phyloP scores from a whole-genome alignment of 2,888 invertebrate genomes.

The Zaprionus obscuricornis region DNA sequence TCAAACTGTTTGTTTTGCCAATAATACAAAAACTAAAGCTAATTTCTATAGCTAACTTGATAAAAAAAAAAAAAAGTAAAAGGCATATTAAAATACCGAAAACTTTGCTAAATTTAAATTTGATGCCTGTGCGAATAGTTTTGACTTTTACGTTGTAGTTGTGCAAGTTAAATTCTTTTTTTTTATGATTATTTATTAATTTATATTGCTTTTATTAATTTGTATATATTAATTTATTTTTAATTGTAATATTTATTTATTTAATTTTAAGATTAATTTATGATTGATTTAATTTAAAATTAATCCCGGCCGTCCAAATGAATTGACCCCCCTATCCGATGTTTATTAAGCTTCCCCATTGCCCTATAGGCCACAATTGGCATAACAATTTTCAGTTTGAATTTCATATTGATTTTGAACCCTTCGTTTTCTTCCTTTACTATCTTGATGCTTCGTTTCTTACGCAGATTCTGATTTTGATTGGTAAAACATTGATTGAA shows the following conservation, averaged over 20 bases:
- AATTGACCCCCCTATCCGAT: slow-evolving; percentile 23
- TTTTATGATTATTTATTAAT: too few relatives aligned
- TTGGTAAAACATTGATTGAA: too few relatives aligned
- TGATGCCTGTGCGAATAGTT: slow-evolving; percentile 58
- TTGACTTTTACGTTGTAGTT: slow-evolving; percentile 60
- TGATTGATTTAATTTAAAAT: background rate
- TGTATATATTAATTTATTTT: slow-evolving; percentile 1
- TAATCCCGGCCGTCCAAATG: slow-evolving; percentile 33
- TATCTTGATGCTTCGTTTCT: too few relatives aligned
- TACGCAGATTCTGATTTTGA: too few relatives aligned
- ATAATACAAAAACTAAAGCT: slow-evolving; percentile 13
- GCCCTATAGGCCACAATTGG: slow-evolving; percentile 8
- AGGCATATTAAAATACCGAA: slow-evolving; percentile 15
- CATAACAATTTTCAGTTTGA: background rate
- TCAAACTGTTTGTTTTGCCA: slow-evolving; percentile 40
- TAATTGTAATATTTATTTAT: slow-evolving; percentile 5
- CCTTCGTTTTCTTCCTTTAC: too few relatives aligned
- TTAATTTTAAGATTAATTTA: background rate
- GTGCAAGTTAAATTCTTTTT: slow-evolving; percentile 63
- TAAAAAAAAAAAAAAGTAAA: background rate
- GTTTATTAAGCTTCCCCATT: slow-evolving; percentile 7
- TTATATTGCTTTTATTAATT: slow-evolving; percentile 35
- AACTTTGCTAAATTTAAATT: slow-evolving; percentile 35
- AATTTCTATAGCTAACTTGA: slow-evolving; percentile 30
- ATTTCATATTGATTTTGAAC: slow-evolving; percentile 3